phyloP scores from a whole-genome alignment of 2,113 vertebrate species.

The Alosa alosa region DNA sequence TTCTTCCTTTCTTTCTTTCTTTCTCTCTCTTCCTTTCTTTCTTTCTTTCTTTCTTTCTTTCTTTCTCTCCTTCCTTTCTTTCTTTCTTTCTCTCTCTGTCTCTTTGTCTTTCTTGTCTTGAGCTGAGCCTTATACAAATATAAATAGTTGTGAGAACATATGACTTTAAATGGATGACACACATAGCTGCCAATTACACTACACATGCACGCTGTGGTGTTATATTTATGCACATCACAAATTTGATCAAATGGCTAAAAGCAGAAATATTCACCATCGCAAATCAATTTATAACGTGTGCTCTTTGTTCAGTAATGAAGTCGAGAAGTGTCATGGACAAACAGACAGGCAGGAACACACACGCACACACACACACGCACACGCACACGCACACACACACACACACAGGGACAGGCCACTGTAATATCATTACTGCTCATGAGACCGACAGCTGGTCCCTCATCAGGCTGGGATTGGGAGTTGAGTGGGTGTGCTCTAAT shows the following conservation, averaged over 20 bases:
- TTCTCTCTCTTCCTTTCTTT: not conserved
- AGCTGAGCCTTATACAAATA: not conserved
- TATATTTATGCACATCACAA: not conserved
- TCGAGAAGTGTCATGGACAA: no score
- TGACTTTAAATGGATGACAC: not conserved
- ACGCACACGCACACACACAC: not conserved
- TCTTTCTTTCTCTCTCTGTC: not conserved
- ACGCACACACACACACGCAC: not conserved
- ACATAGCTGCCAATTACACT: not conserved
- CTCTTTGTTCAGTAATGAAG: no score
- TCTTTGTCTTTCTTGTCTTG: not conserved
- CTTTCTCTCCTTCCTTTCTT: not conserved
- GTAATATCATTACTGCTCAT: not conserved
- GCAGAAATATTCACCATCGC: not conserved
- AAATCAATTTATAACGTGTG: not conserved
- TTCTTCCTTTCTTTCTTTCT: not conserved
- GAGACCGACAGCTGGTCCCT: no score
- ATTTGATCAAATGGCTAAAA: not conserved
- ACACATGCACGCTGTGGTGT: no score
- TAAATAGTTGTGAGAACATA: not conserved
- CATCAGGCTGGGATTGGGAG: no score
- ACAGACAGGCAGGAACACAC: not conserved
- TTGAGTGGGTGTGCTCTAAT: no score
- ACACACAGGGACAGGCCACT: not conserved
- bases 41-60: not conserved